Conservation (phyloP, 1,140 invertebrate species). For the Formica selysi region DNA sequence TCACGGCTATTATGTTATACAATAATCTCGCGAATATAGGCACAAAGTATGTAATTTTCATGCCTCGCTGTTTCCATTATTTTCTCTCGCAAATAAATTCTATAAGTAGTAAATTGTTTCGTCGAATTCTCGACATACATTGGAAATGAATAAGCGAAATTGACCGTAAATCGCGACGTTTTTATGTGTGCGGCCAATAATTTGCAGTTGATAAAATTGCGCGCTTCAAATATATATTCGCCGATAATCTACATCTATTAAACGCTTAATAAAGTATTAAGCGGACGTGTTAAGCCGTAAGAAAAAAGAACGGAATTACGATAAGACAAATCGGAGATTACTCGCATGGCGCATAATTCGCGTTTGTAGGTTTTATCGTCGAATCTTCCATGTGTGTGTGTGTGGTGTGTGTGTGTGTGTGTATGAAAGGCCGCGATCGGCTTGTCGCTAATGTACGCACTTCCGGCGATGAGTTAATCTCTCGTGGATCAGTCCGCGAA, state of each 20-base stretch:
- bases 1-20: constrained; percentile 17
- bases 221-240: constrained; percentile 14
- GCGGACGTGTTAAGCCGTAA: constrained; percentile 40
- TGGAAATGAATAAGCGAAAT: not conserved
- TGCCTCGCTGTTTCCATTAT: not conserved
- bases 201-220: constrained; percentile 55
- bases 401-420: not conserved
- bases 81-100: constrained; percentile 19
- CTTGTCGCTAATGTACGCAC: constrained; percentile 57
- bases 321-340: constrained; percentile 47
- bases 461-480: constrained; percentile 54
- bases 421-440: constrained; percentile 34
- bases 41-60: constrained; percentile 11
- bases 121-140: constrained; percentile 8
- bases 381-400: not conserved
- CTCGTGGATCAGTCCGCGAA: constrained; percentile 32
- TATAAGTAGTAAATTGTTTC: constrained; percentile 31
- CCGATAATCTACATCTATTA: constrained; percentile 40
- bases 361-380: constrained; percentile 33
- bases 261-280: constrained; percentile 45
- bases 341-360: constrained; percentile 30
- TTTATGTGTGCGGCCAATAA: constrained; percentile 15
- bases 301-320: constrained; percentile 46
- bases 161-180: constrained; percentile 41
- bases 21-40: constrained; percentile 10